Conservation (phyloP, 2,113 vertebrate genomes). For the Malurus melanocephalus region DNA sequence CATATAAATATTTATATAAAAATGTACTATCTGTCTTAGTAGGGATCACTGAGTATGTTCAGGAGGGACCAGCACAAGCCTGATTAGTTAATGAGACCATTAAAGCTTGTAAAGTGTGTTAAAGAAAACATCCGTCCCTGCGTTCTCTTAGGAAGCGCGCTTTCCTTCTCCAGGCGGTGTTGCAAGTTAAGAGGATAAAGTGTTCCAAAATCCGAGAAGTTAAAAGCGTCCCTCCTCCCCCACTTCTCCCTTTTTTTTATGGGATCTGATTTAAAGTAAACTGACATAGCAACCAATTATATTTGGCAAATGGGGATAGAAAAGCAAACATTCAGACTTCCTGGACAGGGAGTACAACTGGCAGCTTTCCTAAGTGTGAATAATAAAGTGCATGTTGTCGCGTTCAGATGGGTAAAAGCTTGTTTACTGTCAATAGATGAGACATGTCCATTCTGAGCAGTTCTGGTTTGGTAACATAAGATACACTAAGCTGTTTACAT, state of each 20-base stretch:
- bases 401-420: conserved; percentile 47
- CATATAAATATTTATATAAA: background rate
- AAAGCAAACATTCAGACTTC: conserved; percentile 77
- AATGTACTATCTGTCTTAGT: background rate
- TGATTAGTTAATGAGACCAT: background rate
- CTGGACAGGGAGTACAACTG: conserved; percentile 72
- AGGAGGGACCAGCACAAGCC: background rate
- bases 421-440: conserved; percentile 44
- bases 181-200: conserved; percentile 36
- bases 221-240: conserved; percentile 39
- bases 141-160: background rate
- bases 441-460: conserved; percentile 27
- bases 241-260: conserved; percentile 57
- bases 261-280: conserved; percentile 73
- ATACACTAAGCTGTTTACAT: background rate
- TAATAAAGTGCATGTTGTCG: conserved; percentile 62
- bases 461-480: background rate
- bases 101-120: background rate
- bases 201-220: conserved; percentile 64
- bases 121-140: background rate
- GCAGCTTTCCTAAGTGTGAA: conserved; percentile 69
- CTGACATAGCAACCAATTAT: conserved; percentile 74
- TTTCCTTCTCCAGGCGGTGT: background rate
- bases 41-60: background rate
- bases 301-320: conserved; percentile 72